Conservation (phyloP, 2,888 invertebrate species). For the Pterostichus niger region DNA sequence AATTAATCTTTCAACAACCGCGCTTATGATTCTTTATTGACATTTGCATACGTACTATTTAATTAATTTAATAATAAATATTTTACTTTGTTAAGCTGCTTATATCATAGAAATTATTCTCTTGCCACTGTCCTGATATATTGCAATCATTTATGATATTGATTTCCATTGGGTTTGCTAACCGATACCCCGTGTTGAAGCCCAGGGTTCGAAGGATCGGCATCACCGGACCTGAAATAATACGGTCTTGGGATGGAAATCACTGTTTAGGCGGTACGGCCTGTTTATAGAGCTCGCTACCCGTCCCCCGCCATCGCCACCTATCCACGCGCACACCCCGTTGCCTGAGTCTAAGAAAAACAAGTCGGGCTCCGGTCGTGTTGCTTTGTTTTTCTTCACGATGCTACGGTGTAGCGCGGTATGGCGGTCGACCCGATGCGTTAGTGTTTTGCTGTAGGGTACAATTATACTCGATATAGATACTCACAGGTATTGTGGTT, state of each 20-base stretch:
- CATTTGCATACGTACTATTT: too few relatives aligned
- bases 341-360: constrained; percentile 21
- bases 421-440: background rate
- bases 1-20: too few relatives aligned
- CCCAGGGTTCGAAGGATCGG: background rate
- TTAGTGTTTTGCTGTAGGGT: constrained; percentile 23
- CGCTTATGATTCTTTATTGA: too few relatives aligned
- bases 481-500: too few relatives aligned
- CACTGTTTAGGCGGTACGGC: constrained; percentile 37
- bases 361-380: constrained; percentile 21
- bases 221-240: constrained; percentile 52
- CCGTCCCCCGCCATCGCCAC: background rate
- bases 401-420: background rate
- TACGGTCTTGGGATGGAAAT: constrained; percentile 50
- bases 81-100: too few relatives aligned
- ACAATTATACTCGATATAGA: constrained; percentile 21
- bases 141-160: constrained; percentile 43
- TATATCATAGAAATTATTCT: too few relatives aligned
- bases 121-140: background rate
- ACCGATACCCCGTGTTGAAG: too few relatives aligned
- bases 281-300: constrained; percentile 47
- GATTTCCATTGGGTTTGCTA: constrained; percentile 15
- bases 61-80: too few relatives aligned
- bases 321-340: background rate
- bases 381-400: constrained; percentile 45